Evolutionary conservation across 2,797 vertebrate genomes (phyloP).

Genomic region (Gorsachius magnificus): DNA sequence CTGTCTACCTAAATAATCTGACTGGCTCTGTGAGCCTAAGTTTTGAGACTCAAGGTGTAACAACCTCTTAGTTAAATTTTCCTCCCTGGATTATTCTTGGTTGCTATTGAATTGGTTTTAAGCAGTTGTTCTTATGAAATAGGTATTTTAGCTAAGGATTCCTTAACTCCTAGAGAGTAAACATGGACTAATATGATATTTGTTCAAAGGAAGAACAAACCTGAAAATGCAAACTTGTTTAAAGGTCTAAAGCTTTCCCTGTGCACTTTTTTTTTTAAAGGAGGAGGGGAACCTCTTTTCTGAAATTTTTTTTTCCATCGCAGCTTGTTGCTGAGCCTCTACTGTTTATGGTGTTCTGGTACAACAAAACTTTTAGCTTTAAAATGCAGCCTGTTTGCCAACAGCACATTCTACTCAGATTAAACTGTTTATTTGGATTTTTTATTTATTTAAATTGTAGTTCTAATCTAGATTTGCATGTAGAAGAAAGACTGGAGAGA

Average conservation of each 20-base stretch:
- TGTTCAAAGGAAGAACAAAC: background rate
- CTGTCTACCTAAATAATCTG: background rate
- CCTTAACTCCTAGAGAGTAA: background rate
- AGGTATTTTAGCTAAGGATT: background rate
- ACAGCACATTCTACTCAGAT: slow-evolving; percentile 19
- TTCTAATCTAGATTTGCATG: background rate
- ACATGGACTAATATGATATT: background rate
- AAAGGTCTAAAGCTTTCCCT: background rate
- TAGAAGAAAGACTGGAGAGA: background rate
- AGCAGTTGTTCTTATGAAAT: background rate
- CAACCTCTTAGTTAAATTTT: background rate
- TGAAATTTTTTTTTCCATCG: background rate
- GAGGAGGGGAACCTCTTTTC: background rate
- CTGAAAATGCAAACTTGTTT: background rate
- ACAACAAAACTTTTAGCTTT: slow-evolving; percentile 22
- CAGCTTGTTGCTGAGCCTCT: background rate
- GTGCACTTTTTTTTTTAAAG: background rate
- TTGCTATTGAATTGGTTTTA: background rate
- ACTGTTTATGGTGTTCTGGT: background rate
- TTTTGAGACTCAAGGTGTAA: background rate
- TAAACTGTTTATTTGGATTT: slow-evolving; percentile 8
- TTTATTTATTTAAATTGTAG: slow-evolving; percentile 1
- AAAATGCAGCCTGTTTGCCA: slow-evolving; percentile 43
- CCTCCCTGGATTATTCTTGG: background rate
- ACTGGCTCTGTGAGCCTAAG: background rate